phyloP scores from a whole-genome alignment of 2,113 vertebrate genomes.

The Paraplagusia blochii region DNA sequence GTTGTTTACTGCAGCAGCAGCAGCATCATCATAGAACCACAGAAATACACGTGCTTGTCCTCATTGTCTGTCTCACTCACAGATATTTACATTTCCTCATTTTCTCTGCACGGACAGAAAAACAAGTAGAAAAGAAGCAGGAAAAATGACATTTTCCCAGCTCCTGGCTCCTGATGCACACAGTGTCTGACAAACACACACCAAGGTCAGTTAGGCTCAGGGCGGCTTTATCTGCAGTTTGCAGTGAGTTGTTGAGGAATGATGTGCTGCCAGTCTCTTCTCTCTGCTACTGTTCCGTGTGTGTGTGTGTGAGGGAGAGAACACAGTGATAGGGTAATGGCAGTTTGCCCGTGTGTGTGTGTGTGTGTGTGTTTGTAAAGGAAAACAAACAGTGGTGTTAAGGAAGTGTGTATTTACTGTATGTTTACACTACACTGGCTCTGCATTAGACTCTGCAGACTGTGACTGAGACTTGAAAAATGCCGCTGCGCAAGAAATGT shows the following conservation, averaged over 20 bases:
- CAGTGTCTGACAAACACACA: slow-evolving; percentile 29
- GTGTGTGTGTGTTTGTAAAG: slow-evolving; percentile 23
- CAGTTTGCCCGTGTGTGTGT: slow-evolving; percentile 19
- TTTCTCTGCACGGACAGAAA: slow-evolving; percentile 7
- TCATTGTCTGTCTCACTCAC: not conserved
- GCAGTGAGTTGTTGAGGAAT: slow-evolving; percentile 47
- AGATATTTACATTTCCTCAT: not conserved
- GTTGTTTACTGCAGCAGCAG: too few relatives aligned
- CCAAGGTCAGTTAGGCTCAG: slow-evolving; percentile 40
- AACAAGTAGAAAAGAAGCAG: slow-evolving; percentile 1
- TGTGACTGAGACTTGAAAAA: slow-evolving; percentile 22
- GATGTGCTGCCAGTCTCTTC: slow-evolving; percentile 42
- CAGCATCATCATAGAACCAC: not conserved
- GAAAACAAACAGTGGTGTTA: slow-evolving; percentile 19
- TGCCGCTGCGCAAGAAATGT: slow-evolving; percentile 12
- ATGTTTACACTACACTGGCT: slow-evolving; percentile 27
- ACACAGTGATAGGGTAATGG: slow-evolving; percentile 12
- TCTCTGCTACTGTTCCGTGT: slow-evolving; percentile 19
- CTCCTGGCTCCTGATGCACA: not conserved
- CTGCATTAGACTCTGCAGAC: slow-evolving; percentile 27
- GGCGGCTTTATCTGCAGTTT: slow-evolving; percentile 51
- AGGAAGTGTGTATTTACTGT: slow-evolving; percentile 15
- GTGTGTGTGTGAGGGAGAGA: not conserved
- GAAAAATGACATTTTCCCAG: slow-evolving; percentile 21
- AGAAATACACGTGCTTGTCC: not conserved